Evolutionary conservation across 2,888 invertebrate genomes (phyloP), one percentile per base, ranked within the genome.

Genomic region (Stenichneumon culpator): DNA sequence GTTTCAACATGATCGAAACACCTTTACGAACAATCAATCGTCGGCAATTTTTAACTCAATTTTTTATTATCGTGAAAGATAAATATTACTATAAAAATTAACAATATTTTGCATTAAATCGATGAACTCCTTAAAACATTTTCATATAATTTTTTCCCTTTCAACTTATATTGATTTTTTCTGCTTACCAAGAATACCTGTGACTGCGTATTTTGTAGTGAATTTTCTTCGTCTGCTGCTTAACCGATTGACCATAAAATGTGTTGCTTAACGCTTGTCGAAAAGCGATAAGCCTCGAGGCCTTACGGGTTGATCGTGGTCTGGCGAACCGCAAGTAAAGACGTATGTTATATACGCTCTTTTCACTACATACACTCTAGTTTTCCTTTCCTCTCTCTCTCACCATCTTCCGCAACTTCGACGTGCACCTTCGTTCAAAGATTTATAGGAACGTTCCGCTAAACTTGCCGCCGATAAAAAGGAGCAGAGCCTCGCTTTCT

Each of bases 381-480:
- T 22, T 54, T 25, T 32, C 47, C 54, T 57, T 80, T 65, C 72
- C 28, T 65, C 74, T 70, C 73, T 52, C 72, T 65, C 74, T 70
- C 72, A 39, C 72, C 44, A 69, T 44, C 39, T 50, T 60, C 6
- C 28, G 16, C 19, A 74, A 79, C 70, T 79, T 82, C 70, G 79
- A 81, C 44, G 44, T 86, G 78, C 82, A 79, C 79, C 82, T 82
- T 82, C 82, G 70, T 68, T 77, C 83, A 22, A 32, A 80, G 84
- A 87, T 87, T 87, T 87, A 87, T 87, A 84, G 87, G 50, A 78
- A 78, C 83, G 80, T 81, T 75, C 77, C 80, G 87, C 79, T 86
- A 86, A 87, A 86, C 83, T 86, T 86, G 79, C 87, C 83, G 78
- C 54, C 86, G 87, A 87, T 87, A 87, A 87, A 87, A 87, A 87